A percentile compares a stretch with the other conserved stretches of the same genome.
Evolutionary conservation across 2,113 vertebrate species (phyloP).

Genomic region (Pedetes capensis): DNA sequence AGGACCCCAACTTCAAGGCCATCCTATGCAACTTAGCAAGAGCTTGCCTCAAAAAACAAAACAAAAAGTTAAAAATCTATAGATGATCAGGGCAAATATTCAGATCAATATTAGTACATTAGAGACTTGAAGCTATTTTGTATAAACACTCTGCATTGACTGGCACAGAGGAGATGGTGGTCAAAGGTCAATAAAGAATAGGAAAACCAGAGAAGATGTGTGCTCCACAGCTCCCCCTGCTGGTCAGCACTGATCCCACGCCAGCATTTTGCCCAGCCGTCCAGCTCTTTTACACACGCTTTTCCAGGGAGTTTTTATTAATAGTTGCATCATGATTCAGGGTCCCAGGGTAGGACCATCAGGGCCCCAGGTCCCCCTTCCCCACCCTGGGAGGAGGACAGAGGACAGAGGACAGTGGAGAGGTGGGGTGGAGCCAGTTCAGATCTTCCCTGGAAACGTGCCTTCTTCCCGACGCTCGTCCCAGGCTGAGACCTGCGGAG

Average conservation of each 20-base stretch:
- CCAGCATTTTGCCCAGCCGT: not conserved
- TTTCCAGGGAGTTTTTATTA: conserved; percentile 69
- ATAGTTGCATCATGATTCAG: conserved; percentile 53
- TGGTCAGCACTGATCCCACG: not conserved
- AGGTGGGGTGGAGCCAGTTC: conserved; percentile 27
- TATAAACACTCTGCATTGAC: not conserved
- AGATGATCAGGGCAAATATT: too few species aligned
- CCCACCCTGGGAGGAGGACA: not conserved
- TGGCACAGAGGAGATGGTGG: not conserved
- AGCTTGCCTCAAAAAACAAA: too few species aligned
- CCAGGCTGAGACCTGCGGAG: conserved; percentile 84
- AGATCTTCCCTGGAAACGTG: conserved; percentile 90
- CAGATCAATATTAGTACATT: not conserved
- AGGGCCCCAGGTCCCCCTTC: conserved; percentile 17
- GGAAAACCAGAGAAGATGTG: not conserved
- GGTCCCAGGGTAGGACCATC: not conserved
- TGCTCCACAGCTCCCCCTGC: not conserved
- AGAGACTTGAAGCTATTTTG: not conserved
- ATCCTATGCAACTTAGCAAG: too few species aligned
- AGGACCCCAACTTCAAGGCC: too few species aligned
- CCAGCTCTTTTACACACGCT: not conserved
- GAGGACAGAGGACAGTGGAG: not conserved
- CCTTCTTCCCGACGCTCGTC: conserved; percentile 86
- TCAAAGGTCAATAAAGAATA: not conserved
- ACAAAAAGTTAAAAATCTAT: not conserved